These are phyloP conservation scores for Chaetops frenatus DNA, from an alignment of 2,113 vertebrate genomes.

Conservation along the genomic window DNA sequence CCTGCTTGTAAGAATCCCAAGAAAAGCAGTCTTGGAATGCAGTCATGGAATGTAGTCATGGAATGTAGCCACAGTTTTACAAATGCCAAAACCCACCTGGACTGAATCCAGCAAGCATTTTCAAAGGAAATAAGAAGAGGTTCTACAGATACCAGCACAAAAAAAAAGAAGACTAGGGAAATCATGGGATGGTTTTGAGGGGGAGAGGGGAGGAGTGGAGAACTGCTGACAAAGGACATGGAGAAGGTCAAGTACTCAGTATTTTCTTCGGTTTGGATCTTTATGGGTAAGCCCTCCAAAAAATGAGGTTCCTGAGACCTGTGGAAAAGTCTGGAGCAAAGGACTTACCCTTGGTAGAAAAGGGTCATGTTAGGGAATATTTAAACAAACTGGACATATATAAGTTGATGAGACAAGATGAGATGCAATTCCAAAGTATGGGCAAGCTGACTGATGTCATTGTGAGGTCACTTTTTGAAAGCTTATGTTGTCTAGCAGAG, in stretches of 20 bases:
- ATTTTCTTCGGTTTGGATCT: not conserved
- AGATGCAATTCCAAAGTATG: not conserved
- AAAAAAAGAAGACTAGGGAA: not conserved
- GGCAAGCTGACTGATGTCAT: not conserved
- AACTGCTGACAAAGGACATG: not conserved
- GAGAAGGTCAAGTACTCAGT: not conserved
- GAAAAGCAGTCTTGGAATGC: not conserved
- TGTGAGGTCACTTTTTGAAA: not conserved
- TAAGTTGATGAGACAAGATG: not conserved
- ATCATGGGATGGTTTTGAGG: not conserved
- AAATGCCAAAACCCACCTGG: not conserved
- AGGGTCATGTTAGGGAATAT: not conserved
- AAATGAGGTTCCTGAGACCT: not conserved
- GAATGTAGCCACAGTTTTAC: not conserved
- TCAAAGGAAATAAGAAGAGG: not conserved
- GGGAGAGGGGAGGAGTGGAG: fast-evolving
- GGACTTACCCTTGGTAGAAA: not conserved
- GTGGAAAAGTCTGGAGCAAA: not conserved
- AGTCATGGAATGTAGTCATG: not conserved
- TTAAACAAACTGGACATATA: not conserved
- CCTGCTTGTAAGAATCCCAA: not conserved
- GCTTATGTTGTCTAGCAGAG: not conserved
- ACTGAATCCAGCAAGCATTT: not conserved
- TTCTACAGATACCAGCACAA: not conserved
- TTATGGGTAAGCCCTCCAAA: not conserved